Evolutionary conservation across 2,797 vertebrate genomes (phyloP), one percentile per base, ranked within the genome.

Genomic region (Antennarius maculatus): DNA sequence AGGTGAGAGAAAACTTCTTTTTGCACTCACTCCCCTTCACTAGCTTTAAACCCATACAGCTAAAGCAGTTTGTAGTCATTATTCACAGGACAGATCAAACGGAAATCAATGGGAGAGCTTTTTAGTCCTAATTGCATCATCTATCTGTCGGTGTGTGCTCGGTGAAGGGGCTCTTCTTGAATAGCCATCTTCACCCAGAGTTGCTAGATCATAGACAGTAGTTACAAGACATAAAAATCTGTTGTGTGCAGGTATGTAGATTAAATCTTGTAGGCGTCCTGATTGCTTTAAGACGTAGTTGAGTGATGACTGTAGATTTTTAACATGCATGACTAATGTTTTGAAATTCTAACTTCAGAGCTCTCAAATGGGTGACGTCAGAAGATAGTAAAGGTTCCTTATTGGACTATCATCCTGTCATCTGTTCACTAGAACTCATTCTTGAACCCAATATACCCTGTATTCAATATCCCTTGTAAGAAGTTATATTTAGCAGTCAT

Each of bases 111-210:
- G 43, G 54, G 52, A 53, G 60, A 56, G 61, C 62, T 76, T 72
- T 76, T 64, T 52, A 37, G 70, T 42, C 48, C 47, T 77, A 83
- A 84, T 84, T 88, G 75, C 75, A 67, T 84, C 85, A 85, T 81
- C 56, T 69, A 27, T 85, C 76, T 81, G 63, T 80, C 56, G 74
- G 53, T 53, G 50, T 42, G 61, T 2, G 41, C 34, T 46, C 15
- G n/a, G 58, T 29, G 31, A 51, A 66, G 2, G 10, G 60, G 34
- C 39, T 51, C 54, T 45, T 45, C 14, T 54, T 58, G 8, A 68
- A 50, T 51, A 45, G 48, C 41, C 11, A 0, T 11, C 31, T 41
- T 61, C 43, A 63, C 8, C 1, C 11, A 67, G 37, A 0, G 4
- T 23, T 52, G 15, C 27, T 45, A 27, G 15, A 47, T 73, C 61